phyloP scores from a whole-genome alignment of 2,888 invertebrate genomes.

The Nomada ruficornis region DNA sequence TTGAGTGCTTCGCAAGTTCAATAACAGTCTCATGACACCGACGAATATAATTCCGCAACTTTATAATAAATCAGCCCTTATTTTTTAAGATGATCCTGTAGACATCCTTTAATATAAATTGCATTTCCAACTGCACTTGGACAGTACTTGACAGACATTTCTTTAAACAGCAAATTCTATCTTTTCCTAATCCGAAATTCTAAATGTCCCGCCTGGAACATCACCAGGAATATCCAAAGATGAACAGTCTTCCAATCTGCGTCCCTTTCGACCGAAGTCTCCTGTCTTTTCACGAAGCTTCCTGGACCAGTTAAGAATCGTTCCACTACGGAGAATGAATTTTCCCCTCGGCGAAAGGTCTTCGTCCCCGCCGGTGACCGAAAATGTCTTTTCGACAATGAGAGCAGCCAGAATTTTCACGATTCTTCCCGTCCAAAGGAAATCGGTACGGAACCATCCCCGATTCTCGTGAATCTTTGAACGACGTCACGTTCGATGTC shows the following conservation, averaged over 20 bases:
- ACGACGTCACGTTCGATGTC: constrained; percentile 77
- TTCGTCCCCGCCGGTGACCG: constrained; percentile 40
- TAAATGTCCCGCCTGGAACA: no score
- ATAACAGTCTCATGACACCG: no score
- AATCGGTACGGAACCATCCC: constrained; percentile 17
- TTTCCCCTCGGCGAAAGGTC: constrained; percentile 37
- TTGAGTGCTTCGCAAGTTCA: no score
- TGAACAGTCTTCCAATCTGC: neutral
- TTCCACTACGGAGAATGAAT: constrained; percentile 23
- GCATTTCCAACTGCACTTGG: no score
- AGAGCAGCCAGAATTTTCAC: constrained; percentile 16
- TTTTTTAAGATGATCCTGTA: no score
- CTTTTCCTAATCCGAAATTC: no score
- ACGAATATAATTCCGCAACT: no score
- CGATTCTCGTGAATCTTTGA: constrained; percentile 72
- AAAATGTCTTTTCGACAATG: constrained; percentile 42
- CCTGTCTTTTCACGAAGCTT: neutral
- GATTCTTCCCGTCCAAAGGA: constrained; percentile 19
- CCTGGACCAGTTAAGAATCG: neutral
- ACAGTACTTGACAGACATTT: no score
- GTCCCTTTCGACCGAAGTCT: neutral
- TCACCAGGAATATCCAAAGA: no score
- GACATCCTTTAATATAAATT: no score
- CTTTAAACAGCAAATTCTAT: no score
- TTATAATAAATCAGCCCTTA: no score